Conservation (phyloP, 1,140 invertebrate genomes). For the Harpegnathos saltator region DNA sequence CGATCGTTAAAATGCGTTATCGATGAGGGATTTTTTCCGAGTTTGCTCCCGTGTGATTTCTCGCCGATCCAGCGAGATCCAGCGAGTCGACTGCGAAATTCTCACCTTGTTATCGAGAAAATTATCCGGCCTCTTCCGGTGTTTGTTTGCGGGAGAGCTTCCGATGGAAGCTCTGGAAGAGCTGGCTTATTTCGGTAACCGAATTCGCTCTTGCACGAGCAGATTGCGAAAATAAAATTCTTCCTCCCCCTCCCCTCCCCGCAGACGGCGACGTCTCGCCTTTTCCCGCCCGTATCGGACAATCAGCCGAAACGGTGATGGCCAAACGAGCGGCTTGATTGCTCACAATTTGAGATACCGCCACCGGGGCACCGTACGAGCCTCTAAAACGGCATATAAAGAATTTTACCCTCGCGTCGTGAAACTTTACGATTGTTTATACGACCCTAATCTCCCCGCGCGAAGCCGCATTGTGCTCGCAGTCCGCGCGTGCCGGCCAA, state of each 20-base stretch:
- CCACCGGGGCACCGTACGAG: background rate
- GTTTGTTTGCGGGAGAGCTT: background rate
- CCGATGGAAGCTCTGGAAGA: too few relatives aligned
- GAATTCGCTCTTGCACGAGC: slow-evolving; percentile 7
- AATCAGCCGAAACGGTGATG: background rate
- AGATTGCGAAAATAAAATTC: background rate
- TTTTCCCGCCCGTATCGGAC: background rate
- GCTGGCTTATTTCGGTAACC: slow-evolving; percentile 4
- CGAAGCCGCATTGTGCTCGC: slow-evolving; percentile 36
- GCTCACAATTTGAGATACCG: background rate
- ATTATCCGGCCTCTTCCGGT: slow-evolving; percentile 4
- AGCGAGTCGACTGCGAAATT: background rate
- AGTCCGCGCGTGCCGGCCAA: slow-evolving; percentile 28
- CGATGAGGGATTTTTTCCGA: too few relatives aligned
- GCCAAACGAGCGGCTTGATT: background rate
- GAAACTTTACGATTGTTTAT: slow-evolving; percentile 15
- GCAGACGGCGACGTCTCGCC: too few relatives aligned
- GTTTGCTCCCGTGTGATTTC: too few relatives aligned
- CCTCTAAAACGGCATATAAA: slow-evolving; percentile 1
- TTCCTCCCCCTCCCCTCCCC: background rate
- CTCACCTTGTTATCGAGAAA: background rate
- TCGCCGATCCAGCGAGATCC: too few relatives aligned
- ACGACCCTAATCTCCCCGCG: slow-evolving; percentile 5
- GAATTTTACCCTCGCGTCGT: too few relatives aligned
- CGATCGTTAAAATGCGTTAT: too few relatives aligned